A percentile compares a stretch with the other conserved stretches of the same genome.
Evolutionary conservation across 2,888 invertebrate genomes (phyloP).

Genomic region (Dastarcus helophoroides): DNA sequence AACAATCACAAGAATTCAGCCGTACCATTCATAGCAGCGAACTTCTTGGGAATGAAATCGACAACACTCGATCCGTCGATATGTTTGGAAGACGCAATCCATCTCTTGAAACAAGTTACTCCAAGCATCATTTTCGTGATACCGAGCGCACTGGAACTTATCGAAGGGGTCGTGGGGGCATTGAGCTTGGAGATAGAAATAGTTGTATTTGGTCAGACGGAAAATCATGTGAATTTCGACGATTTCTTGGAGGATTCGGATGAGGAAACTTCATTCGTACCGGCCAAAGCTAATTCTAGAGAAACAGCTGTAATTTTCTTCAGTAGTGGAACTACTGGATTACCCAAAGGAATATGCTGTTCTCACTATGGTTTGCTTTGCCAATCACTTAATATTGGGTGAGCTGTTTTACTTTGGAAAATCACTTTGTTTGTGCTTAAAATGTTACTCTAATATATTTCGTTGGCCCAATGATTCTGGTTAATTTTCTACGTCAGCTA

Average conservation of each 20-base stretch:
- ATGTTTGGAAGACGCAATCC: slow-evolving; percentile 20
- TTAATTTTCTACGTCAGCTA: no score
- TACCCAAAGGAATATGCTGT: slow-evolving; percentile 31
- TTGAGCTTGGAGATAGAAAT: slow-evolving; percentile 18
- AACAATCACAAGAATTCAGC: slow-evolving; percentile 36
- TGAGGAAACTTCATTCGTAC: slow-evolving; percentile 22
- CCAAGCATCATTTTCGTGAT: slow-evolving; percentile 27
- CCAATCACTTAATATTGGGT: slow-evolving; percentile 16
- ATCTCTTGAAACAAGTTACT: slow-evolving; percentile 22
- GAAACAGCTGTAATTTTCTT: slow-evolving; percentile 24
- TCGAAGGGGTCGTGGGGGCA: slow-evolving; percentile 16
- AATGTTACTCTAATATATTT: no score
- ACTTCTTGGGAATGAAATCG: slow-evolving; percentile 34
- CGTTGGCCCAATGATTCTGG: no score
- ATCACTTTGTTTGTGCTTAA: no score
- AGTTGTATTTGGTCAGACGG: slow-evolving; percentile 23
- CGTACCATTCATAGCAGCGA: slow-evolving; percentile 39
- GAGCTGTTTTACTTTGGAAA: no score
- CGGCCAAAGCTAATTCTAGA: slow-evolving; percentile 12
- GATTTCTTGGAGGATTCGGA: slow-evolving; percentile 20
- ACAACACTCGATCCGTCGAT: slow-evolving; percentile 25
- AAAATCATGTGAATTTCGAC: slow-evolving; percentile 14
- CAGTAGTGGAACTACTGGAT: slow-evolving; percentile 31
- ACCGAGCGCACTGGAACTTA: slow-evolving; percentile 17
- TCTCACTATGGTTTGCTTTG: slow-evolving; percentile 18